These are phyloP conservation scores for Mesoligia furuncula DNA, from an alignment of 2,888 invertebrate genomes.

Conservation along the genomic window DNA sequence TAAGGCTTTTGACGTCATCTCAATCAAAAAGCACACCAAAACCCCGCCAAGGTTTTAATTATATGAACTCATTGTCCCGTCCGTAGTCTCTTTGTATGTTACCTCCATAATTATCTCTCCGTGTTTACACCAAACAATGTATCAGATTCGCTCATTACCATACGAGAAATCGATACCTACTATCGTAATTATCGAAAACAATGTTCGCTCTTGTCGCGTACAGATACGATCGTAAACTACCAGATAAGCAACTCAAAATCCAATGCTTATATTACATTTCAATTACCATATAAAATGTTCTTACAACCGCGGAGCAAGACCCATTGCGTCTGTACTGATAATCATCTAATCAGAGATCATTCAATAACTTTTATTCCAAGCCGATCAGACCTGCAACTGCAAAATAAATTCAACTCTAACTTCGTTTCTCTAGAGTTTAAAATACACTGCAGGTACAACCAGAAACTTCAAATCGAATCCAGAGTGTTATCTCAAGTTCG, in stretches of 20 bases:
- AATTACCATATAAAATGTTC: conserved; percentile 89
- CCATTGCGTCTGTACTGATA: conserved; percentile 86
- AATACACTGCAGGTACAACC: conserved; percentile 70
- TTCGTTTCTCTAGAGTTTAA: conserved; percentile 72
- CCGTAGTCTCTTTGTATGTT: conserved; percentile 45
- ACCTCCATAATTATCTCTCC: conserved; percentile 55
- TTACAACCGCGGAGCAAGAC: conserved; percentile 79
- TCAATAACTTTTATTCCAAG: conserved; percentile 87
- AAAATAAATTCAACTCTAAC: conserved; percentile 73
- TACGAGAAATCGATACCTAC: conserved; percentile 81
- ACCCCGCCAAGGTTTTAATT: conserved; percentile 31
- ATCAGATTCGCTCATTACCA: conserved; percentile 82
- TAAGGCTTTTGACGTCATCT: conserved; percentile 19
- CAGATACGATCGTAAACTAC: conserved; percentile 76
- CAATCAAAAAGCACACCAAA: conserved; percentile 3
- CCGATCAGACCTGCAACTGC: conserved; percentile 70
- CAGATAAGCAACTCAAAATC: conserved; percentile 84
- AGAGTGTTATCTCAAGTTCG: conserved; percentile 83
- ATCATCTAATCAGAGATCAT: conserved; percentile 90
- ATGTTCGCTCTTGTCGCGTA: conserved; percentile 73
- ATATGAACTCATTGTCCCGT: conserved; percentile 23
- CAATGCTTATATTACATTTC: conserved; percentile 88
- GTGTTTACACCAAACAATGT: conserved; percentile 59
- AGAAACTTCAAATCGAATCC: conserved; percentile 82
- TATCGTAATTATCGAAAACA: conserved; percentile 81